These are phyloP conservation scores for Eulithis testata DNA, from an alignment of 2,888 invertebrate species.

Conservation along the genomic window DNA sequence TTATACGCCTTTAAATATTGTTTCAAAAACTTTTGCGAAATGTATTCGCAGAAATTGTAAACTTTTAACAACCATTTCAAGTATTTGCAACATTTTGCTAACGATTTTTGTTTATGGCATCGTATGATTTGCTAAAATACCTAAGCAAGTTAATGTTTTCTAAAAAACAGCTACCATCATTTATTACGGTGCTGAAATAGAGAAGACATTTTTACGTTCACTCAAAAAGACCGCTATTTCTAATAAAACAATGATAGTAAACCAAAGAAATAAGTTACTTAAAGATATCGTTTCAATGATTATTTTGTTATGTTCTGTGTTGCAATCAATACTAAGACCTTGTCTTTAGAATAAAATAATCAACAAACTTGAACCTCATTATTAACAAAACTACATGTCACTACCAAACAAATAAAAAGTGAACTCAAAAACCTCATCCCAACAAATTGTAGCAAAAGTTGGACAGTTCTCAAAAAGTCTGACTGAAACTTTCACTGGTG, in stretches of 20 bases:
- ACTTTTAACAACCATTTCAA: constrained; percentile 30
- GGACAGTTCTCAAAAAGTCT: constrained; percentile 34
- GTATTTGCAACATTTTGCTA: constrained; percentile 15
- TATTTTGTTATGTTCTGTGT: too few species aligned
- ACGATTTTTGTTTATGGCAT: constrained; percentile 5
- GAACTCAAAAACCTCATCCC: constrained; percentile 12
- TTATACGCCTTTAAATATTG: constrained; percentile 33
- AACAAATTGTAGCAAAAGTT: constrained; percentile 21
- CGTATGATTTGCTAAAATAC: not conserved
- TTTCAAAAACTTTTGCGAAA: constrained; percentile 26
- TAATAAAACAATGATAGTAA: too few species aligned
- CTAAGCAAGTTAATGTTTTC: not conserved
- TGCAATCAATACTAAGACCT: too few species aligned
- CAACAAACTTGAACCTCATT: too few species aligned
- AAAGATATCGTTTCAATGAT: too few species aligned
- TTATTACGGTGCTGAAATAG: too few species aligned
- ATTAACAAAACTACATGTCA: not conserved
- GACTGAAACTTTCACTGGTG: constrained; percentile 30
- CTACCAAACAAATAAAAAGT: not conserved
- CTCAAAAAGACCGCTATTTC: too few species aligned
- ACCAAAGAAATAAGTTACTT: too few species aligned
- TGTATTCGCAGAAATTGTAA: constrained; percentile 17
- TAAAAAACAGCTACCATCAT: not conserved
- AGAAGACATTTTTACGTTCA: too few species aligned
- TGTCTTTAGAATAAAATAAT: too few species aligned